Base-by-base conservation (phyloP, 2,888 invertebrate genomes). In the Coelinius sp. region DNA sequence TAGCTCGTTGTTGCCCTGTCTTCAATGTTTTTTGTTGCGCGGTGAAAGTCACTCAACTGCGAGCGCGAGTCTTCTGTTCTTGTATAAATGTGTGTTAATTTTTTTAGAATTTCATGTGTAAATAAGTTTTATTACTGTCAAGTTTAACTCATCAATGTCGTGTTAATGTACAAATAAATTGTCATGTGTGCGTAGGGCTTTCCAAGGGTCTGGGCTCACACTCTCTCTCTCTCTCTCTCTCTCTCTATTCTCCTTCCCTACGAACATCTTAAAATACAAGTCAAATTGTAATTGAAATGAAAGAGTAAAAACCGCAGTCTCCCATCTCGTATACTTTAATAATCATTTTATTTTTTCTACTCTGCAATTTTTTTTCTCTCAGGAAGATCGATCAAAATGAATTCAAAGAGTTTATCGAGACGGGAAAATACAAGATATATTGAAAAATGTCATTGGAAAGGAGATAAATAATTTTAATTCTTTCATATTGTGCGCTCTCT, bases 171-270 rank as follows among this genome's bases (percentile, higher is more conserved):
- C 35, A 8, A 31, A 31, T 35, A 2, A 44, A 44, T 65, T 49
- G 66, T 66, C 52, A 70, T 67, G 71, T 74, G 77, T 75, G 77
- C 77, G 74, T 77, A 73, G 68, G 75, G 70, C 72, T 75, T 70
- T 71, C 52, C 69, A 77, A 78, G 80, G 80, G 76, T 76, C 73
- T 76, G 80, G 78, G 80, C 79, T 78, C 75, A 77, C 76, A 73
- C 75, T 67, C 59, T 62, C n/a, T n/a, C n/a, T n/a, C 59, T 73
- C n/a, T 73, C 79, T 78, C 75, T 76, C 76, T 73, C 75, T 67
- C 59, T 62, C 59, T 73, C n/a, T 73, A 41, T 73, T 20, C 64
- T 64, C 35, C 64, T 64, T 64, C 12, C 46, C 46, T 20, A 17
- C 46, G 46, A 46, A 8, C 25, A 44, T 65, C 20, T 27, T 41